These are phyloP conservation scores for Drosophila repletoides DNA, from an alignment of 1,140 invertebrate species.

Conservation along the genomic window DNA sequence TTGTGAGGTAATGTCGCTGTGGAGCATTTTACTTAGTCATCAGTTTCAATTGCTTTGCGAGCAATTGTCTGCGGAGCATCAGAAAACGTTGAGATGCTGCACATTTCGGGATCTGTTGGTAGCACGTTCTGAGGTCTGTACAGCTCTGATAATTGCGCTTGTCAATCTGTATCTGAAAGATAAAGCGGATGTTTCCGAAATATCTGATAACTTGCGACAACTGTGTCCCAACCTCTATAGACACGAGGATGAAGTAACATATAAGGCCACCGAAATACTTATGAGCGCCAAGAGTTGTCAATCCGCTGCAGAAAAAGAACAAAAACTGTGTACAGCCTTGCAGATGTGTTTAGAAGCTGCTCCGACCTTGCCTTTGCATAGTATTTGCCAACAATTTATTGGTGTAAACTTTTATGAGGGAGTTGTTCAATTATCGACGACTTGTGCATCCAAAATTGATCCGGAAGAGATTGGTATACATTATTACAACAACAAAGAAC, in stretches of 20 bases:
- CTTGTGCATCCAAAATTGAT: slow-evolving; percentile 93
- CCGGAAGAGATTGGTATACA: slow-evolving; percentile 93
- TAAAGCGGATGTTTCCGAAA: slow-evolving; percentile 95
- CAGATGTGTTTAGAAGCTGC: slow-evolving; percentile 89
- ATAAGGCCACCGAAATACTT: slow-evolving; percentile 95
- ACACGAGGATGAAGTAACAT: slow-evolving; percentile 97
- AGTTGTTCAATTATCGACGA: slow-evolving; percentile 93
- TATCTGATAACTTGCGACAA: slow-evolving; percentile 93
- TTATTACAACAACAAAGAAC: slow-evolving; percentile 94
- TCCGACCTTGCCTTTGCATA: slow-evolving; percentile 74
- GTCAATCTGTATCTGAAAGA: slow-evolving; percentile 96
- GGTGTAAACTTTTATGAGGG: slow-evolving; percentile 92
- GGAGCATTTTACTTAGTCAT: slow-evolving; percentile 96
- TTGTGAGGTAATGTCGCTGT: slow-evolving; percentile 95
- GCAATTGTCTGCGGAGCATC: slow-evolving; percentile 85
- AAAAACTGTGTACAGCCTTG: slow-evolving; percentile 89
- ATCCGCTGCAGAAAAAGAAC: slow-evolving; percentile 88
- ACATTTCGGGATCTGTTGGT: slow-evolving; percentile 92
- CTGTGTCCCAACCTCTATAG: slow-evolving; percentile 97
- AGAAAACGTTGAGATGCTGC: slow-evolving; percentile 84
- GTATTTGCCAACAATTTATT: slow-evolving; percentile 84
- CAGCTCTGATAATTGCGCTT: slow-evolving; percentile 88
- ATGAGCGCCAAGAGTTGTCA: slow-evolving; percentile 88
- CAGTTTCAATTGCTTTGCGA: slow-evolving; percentile 93
- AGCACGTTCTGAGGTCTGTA: slow-evolving; percentile 91